Evolutionary conservation across 2,888 invertebrate species (phyloP).

Genomic region (Ormyrus pomaceus): DNA sequence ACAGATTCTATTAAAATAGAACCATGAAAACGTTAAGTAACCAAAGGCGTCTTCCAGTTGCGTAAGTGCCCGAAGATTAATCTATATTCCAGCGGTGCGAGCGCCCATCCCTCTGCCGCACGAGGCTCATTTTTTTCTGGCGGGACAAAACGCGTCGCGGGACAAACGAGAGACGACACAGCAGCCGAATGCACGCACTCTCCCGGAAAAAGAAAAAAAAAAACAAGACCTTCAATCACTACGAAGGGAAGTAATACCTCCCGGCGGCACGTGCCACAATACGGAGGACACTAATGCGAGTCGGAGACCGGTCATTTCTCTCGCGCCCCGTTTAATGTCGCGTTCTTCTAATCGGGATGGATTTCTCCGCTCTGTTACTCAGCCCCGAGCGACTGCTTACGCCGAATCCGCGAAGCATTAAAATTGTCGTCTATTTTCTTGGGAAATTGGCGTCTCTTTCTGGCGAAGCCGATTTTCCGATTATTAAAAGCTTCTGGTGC

Average conservation of each 20-base stretch:
- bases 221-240: conserved; percentile 29
- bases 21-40: too few relatives aligned
- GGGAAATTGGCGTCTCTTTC: not conserved
- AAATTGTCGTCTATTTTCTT: too few relatives aligned
- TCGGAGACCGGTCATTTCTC: conserved; percentile 20
- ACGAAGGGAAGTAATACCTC: conserved; percentile 20
- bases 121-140: too few relatives aligned
- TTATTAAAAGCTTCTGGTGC: conserved; percentile 7
- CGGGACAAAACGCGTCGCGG: not conserved
- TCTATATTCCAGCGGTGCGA: too few relatives aligned
- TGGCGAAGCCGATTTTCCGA: conserved; percentile 11
- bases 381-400: too few relatives aligned
- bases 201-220: not conserved
- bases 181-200: not conserved
- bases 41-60: too few relatives aligned
- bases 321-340: conserved; percentile 5
- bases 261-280: not conserved
- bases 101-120: too few relatives aligned
- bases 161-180: not conserved
- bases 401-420: too few relatives aligned
- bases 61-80: too few relatives aligned
- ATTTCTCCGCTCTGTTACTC: too few relatives aligned
- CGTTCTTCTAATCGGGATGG: too few relatives aligned
- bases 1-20: too few relatives aligned
- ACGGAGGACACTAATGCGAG: conserved; percentile 1